phyloP scores from a whole-genome alignment of 2,113 vertebrate genomes.

The Okapia johnstoni region DNA sequence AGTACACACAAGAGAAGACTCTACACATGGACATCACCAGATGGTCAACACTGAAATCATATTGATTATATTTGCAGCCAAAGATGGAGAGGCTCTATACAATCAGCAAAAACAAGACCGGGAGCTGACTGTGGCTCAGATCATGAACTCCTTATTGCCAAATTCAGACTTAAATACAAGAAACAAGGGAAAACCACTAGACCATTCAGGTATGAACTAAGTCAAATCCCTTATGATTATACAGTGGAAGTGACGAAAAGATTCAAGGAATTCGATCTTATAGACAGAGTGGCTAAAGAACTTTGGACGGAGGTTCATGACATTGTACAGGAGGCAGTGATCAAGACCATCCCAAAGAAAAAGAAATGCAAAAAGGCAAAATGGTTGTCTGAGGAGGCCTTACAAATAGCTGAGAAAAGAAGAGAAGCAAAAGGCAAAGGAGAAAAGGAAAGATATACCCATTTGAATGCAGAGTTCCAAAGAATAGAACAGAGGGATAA shows the following conservation, averaged over 20 bases:
- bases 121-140: background rate
- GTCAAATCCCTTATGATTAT: background rate
- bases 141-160: background rate
- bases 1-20: background rate
- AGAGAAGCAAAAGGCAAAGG: background rate
- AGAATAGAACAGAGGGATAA: background rate
- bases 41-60: background rate
- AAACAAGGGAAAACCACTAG: background rate
- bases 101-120: background rate
- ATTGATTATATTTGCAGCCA: background rate
- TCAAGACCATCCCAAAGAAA: background rate
- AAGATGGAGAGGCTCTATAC: background rate
- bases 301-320: rapidly evolving
- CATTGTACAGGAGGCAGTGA: background rate
- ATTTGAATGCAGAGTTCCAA: background rate
- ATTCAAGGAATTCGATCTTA: background rate
- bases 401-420: background rate
- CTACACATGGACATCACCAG: background rate
- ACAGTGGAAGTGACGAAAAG: background rate
- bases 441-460: background rate
- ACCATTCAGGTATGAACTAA: background rate
- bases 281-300: background rate
- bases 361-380: background rate
- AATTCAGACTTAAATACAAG: background rate
- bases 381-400: background rate